Base-by-base conservation (phyloP, 2,888 invertebrate genomes). In the Xanthostigma xanthostigma region DNA sequence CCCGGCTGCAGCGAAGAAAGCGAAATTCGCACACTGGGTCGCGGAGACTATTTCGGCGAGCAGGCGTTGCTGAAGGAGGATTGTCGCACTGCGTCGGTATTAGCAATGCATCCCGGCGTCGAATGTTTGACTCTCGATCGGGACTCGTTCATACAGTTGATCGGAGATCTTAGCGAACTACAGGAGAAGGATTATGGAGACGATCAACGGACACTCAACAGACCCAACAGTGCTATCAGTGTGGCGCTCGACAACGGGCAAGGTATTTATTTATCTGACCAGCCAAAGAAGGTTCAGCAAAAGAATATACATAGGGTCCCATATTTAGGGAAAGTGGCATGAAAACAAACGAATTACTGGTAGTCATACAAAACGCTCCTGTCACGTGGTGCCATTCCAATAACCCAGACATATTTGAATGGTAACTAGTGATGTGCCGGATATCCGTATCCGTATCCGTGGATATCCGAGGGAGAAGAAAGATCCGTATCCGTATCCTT, bases 121-220 rank as follows among this genome's bases (percentile, higher is more conserved):
- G 63, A 81, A 73, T 81, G 81, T 58, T 66, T 81, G 14, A 78
- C 79, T 1, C 63, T 82, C 12, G 79, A 81, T 58, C 66, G 78
- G 59, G 80, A 81, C 63, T 76, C 76, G 0, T 87, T 88, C 63
- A 78, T 78, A 49, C 79, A 84, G 51, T 67, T 87, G 13, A 85
- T 87, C 54, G 86, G 86, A 0, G 82, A 84, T 61, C 66, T 87
- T 44, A 79, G 79, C 51, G 85, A 84, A 60, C 69, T 87, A 9
- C 76, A 80, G 58, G 79, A 81, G 57, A 82, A 80, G 58, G 79
- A 81, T 55, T 86, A 87, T 58, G 83, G 81, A 1, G 84, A 86
- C 59, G 74, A 74, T 54, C 72, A 71, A 53, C 64, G 74, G 27
- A 63, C 65, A 38, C 55, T 73, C 48, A 66, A 65, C 1, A 64